Evolutionary conservation across 2,113 vertebrate genomes (phyloP).

Genomic region (Gnathonemus longibarbis): DNA sequence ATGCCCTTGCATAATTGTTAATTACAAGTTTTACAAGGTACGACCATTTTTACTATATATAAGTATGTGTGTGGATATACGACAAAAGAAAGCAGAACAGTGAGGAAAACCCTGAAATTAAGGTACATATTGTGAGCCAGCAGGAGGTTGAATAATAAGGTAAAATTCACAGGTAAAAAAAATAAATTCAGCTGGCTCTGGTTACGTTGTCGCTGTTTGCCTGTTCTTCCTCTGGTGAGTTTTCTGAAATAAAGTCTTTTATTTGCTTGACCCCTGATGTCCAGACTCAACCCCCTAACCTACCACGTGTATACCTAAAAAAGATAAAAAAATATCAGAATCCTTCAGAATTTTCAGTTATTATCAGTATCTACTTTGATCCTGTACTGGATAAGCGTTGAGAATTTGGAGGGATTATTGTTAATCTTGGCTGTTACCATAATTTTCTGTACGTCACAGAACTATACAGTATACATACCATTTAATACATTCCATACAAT

Average conservation of each 20-base stretch:
- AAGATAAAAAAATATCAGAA: background rate
- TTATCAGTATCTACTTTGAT: background rate
- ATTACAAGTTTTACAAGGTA: slow-evolving; percentile 61
- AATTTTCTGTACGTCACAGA: background rate
- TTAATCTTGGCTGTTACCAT: background rate
- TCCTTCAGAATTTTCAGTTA: background rate
- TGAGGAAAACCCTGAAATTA: background rate
- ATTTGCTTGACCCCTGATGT: background rate
- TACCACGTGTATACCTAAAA: background rate
- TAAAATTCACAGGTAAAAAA: background rate
- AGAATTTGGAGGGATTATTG: background rate
- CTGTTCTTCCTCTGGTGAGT: background rate
- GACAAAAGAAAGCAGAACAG: background rate
- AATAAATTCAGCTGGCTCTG: background rate
- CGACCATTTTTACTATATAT: slow-evolving; percentile 51
- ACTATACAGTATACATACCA: background rate
- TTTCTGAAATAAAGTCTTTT: background rate
- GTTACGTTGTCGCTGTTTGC: background rate
- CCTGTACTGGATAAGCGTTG: background rate
- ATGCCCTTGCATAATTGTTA: slow-evolving; percentile 67
- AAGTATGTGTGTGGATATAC: background rate
- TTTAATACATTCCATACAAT: background rate
- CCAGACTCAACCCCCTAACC: background rate
- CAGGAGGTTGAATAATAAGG: background rate
- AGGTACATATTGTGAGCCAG: background rate